Base-by-base conservation (phyloP, 2,888 invertebrate genomes). In the Diplazon laetatorius region DNA sequence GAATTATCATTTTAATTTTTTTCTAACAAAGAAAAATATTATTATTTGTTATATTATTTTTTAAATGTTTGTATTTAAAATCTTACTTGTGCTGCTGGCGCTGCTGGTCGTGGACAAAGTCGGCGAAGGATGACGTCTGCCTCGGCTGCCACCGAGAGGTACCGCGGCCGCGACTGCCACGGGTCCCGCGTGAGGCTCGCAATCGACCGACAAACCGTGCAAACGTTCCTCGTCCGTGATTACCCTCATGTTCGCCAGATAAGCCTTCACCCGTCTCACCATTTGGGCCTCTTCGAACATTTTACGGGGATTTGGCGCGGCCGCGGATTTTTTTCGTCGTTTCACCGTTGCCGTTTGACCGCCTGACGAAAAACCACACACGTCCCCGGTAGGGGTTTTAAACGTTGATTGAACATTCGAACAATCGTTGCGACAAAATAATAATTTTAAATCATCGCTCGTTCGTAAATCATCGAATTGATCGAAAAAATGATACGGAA, bases 241-340 rank as follows among this genome's bases (percentile, higher is more conserved):
- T 5, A 97, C 97, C 85, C 97, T 96, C 93, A 99, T 95, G 86
- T 97, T 96, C 83, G 96, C 96, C 76, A 99, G 93, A 92, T 99
- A 99, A 1, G 99, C 97, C 91, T 99, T 98, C 4, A 99, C 99
- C 72, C 98, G 93, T 35, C 99, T 94, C 71, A 98, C 98, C 99
- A 99, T 99, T 92, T 99, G 98, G 35, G 99, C 98, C 92, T 99
- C 98, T 91, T 99, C 99, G 91, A 98, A 99, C 98, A 99, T 98
- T 91, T 98, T 98, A 92, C 98, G 98, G 65, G 97, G 97, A 92
- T 99, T 98, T 1, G 97, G 97, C 3, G 97, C 96, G 30, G 97
- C 96, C 35, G 96, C 94, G 0, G 97, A 96, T 89, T 97, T 96
- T 91, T 97, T 97, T 84, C 97, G 93, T 84, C 97, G 92, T 89